These are phyloP conservation scores for Chaenocephalus aceratus DNA, from an alignment of 2,113 vertebrate genomes.

Conservation along the genomic window DNA sequence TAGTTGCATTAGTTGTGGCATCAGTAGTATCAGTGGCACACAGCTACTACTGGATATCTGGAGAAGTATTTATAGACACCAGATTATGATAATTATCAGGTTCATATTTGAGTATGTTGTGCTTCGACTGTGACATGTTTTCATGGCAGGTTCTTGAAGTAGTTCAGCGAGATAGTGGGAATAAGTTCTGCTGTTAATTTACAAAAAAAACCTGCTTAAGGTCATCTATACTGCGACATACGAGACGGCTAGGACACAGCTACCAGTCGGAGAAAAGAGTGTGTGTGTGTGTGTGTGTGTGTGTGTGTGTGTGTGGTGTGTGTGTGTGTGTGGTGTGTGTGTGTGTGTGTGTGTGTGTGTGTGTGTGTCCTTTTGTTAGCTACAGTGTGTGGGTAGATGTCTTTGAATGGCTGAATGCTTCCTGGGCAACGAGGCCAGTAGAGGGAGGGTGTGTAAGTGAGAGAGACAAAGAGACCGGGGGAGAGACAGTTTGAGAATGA, in stretches of 20 bases:
- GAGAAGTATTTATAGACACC: not conserved
- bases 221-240: slow-evolving; percentile 4
- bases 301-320: slow-evolving; percentile 43
- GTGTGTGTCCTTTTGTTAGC: slow-evolving; percentile 40
- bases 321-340: slow-evolving; percentile 25
- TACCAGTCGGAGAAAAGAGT: slow-evolving; percentile 11
- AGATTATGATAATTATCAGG: too few species aligned
- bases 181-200: not conserved
- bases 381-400: slow-evolving; percentile 25
- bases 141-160: not conserved
- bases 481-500: not conserved
- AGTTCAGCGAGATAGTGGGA: too few species aligned
- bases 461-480: too few species aligned
- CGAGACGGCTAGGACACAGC: slow-evolving; percentile 6
- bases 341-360: slow-evolving; percentile 39
- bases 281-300: slow-evolving; percentile 40
- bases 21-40: not conserved
- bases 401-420: slow-evolving; percentile 60
- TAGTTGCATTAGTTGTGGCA: not conserved
- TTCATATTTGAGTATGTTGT: too few species aligned
- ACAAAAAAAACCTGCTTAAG: not conserved
- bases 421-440: slow-evolving; percentile 60
- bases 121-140: too few species aligned
- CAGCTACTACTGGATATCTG: not conserved
- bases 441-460: not conserved